Conservation (phyloP, 30 jellyfish, hydroid and myxozoan genomes). For the Mastigias papua region DNA sequence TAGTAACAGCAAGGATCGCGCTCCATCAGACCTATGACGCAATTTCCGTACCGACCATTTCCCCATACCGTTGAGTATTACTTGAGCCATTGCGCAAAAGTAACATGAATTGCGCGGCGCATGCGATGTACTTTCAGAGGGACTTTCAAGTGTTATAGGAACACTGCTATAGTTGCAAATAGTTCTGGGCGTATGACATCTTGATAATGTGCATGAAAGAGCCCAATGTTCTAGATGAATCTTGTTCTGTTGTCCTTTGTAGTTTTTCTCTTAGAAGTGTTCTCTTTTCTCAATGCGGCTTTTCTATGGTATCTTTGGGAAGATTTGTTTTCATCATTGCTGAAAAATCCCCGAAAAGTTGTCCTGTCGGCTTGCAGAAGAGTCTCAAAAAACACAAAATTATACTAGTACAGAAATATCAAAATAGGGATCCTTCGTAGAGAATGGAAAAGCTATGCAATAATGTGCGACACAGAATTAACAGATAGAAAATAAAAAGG, state of each 20-base stretch:
- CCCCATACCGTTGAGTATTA: constrained; percentile 26
- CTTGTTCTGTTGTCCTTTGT: background rate
- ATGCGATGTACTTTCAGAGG: constrained; percentile 5
- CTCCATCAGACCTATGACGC: constrained; percentile 42
- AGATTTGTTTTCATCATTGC: no score
- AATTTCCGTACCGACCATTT: constrained; percentile 47
- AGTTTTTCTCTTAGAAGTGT: background rate
- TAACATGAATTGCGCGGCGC: constrained; percentile 19
- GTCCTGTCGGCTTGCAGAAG: no score
- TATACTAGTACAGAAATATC: no score
- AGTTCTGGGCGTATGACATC: background rate
- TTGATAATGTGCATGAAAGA: background rate
- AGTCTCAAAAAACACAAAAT: no score
- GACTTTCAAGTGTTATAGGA: constrained; percentile 1
- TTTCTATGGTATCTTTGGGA: background rate
- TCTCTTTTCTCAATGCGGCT: background rate
- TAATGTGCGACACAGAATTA: no score
- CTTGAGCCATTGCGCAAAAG: constrained; percentile 18
- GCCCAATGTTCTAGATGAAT: background rate
- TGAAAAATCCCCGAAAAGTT: no score
- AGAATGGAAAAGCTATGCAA: no score
- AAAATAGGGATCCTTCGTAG: no score
- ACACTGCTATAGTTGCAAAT: constrained; percentile 2
- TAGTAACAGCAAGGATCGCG: constrained; percentile 35
- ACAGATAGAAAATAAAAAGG: no score